These are phyloP conservation scores for Schlechtendalia chinensis DNA, from an alignment of 1,140 invertebrate genomes.

Conservation along the genomic window DNA sequence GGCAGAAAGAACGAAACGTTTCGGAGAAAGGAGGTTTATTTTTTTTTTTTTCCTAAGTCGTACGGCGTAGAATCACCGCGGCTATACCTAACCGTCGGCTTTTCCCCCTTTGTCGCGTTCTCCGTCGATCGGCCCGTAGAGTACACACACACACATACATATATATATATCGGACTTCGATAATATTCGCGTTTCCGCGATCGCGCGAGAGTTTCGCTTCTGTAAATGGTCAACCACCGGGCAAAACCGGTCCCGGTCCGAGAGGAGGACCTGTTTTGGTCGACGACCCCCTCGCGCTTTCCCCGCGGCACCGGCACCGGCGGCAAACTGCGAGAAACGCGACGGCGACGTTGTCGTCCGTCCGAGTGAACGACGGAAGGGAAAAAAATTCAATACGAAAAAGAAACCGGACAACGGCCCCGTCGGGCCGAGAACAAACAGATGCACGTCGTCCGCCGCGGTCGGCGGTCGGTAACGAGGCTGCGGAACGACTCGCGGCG, in stretches of 20 bases:
- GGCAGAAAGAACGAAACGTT: conserved; percentile 24
- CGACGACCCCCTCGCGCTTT: conserved; percentile 38
- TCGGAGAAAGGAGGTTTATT: conserved; percentile 19
- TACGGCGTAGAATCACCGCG: neutral
- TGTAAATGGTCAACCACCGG: conserved; percentile 37
- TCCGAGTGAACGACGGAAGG: neutral
- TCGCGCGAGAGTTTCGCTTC: conserved; percentile 41
- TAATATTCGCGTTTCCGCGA: conserved; percentile 30
- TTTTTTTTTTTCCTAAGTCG: neutral
- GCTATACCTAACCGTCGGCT: conserved; percentile 20
- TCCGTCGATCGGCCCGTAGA: conserved; percentile 1
- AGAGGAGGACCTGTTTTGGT: conserved; percentile 30
- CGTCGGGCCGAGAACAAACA: neutral
- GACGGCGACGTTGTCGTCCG: neutral
- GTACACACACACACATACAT: neutral
- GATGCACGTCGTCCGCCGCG: neutral
- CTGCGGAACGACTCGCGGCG: no score
- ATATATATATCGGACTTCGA: conserved; percentile 6
- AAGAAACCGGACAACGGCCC: neutral
- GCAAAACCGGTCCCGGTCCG: conserved; percentile 42
- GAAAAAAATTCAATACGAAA: no score
- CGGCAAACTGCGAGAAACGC: neutral
- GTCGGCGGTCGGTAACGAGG: no score
- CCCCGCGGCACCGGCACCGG: conserved; percentile 12
- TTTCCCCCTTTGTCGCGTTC: conserved; percentile 14